Evolutionary conservation across 2,888 invertebrate genomes (phyloP).

Genomic region (Dyspetes luteomarginatus): DNA sequence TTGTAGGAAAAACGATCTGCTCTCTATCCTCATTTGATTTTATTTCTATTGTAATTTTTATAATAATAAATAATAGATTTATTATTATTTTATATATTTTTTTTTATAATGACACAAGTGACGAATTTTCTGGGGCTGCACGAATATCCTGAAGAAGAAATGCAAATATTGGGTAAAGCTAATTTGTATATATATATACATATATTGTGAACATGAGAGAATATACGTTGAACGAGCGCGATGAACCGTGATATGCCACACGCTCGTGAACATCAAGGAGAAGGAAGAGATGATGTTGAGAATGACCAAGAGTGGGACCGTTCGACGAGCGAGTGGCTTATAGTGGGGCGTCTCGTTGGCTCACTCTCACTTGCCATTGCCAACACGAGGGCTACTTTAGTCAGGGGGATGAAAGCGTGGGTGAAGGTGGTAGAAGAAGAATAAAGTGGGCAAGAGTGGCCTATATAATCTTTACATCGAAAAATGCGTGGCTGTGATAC

Average conservation of each 20-base stretch:
- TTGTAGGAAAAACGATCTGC: not conserved
- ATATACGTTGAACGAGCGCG: constrained; percentile 41
- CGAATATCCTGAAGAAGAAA: constrained; percentile 32
- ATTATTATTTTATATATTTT: not conserved
- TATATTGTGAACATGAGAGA: not conserved
- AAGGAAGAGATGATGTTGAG: constrained; percentile 48
- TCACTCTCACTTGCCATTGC: constrained; percentile 42
- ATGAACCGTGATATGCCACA: constrained; percentile 52
- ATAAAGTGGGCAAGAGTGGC: constrained; percentile 25
- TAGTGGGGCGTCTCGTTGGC: constrained; percentile 44
- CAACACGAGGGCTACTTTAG: constrained; percentile 60
- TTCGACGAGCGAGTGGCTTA: constrained; percentile 30
- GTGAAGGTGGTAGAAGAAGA: constrained; percentile 40
- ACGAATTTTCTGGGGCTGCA: not conserved
- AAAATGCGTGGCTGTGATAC: constrained; percentile 4
- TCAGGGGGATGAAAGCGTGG: constrained; percentile 66
- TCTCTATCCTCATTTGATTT: not conserved
- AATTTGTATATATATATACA: not conserved
- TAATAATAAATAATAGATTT: not conserved
- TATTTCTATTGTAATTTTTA: not conserved
- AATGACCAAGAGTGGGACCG: constrained; percentile 56
- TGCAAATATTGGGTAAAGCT: constrained; percentile 38
- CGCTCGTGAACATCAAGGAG: constrained; percentile 37
- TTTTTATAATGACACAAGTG: not conserved
- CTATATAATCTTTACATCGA: constrained; percentile 8